These are phyloP conservation scores for Morpho helenor DNA, from an alignment of 2,888 invertebrate species.

Conservation along the genomic window DNA sequence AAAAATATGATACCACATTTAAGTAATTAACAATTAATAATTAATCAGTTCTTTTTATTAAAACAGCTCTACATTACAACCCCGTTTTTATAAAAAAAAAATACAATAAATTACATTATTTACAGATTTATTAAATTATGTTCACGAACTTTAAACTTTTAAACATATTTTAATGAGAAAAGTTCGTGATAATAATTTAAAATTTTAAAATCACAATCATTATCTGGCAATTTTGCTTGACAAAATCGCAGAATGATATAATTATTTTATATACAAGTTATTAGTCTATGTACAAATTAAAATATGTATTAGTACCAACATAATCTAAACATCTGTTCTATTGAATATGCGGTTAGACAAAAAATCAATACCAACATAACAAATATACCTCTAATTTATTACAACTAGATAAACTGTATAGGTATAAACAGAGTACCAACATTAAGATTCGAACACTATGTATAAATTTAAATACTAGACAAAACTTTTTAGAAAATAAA, in stretches of 20 bases:
- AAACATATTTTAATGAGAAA: neutral
- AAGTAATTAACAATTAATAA: constrained; percentile 17
- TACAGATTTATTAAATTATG: neutral
- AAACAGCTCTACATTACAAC: constrained; percentile 25
- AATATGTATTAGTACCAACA: too few relatives aligned
- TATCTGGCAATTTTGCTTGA: constrained; percentile 15
- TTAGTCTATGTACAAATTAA: too few relatives aligned
- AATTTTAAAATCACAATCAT: constrained; percentile 1
- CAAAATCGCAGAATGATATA: constrained; percentile 21
- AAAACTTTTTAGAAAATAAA: too few relatives aligned
- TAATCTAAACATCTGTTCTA: too few relatives aligned
- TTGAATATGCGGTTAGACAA: too few relatives aligned
- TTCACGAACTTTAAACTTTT: neutral
- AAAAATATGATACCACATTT: constrained; percentile 20
- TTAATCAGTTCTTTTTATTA: constrained; percentile 34
- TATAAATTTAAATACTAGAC: too few relatives aligned
- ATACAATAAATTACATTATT: constrained; percentile 1
- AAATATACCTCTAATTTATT: too few relatives aligned
- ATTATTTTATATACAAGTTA: constrained; percentile 1
- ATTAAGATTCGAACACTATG: too few relatives aligned
- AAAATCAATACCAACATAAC: too few relatives aligned
- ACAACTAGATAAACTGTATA: too few relatives aligned
- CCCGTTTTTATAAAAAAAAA: constrained; percentile 17
- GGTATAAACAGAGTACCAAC: too few relatives aligned
- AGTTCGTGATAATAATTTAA: constrained; percentile 5